Conservation (phyloP, 1,140 invertebrate species). For the Panagrolaimus sp. region DNA sequence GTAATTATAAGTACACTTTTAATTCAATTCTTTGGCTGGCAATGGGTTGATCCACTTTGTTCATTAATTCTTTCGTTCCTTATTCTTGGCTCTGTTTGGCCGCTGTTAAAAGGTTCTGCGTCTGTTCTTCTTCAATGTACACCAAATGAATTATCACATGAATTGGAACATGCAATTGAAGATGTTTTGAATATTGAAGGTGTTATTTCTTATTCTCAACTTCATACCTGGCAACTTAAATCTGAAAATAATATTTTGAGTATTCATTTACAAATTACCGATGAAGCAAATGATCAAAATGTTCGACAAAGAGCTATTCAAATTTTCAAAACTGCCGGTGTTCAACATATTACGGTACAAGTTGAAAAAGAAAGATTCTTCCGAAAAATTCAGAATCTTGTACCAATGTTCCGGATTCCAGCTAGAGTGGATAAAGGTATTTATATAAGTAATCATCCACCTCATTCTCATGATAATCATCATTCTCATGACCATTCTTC, state of each 20-base stretch:
- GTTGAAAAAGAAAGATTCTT: slow-evolving; percentile 36
- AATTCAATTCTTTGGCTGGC: slow-evolving; percentile 66
- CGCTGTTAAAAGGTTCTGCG: slow-evolving; percentile 65
- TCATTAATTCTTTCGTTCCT: slow-evolving; percentile 67
- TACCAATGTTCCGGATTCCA: not conserved
- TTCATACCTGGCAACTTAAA: slow-evolving; percentile 56
- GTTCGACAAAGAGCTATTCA: slow-evolving; percentile 32
- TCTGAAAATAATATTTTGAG: slow-evolving; percentile 47
- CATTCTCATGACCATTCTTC: not conserved
- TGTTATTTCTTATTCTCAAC: slow-evolving; percentile 44
- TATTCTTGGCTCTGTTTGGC: slow-evolving; percentile 65
- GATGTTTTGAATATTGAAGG: slow-evolving; percentile 37
- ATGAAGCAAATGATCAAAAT: slow-evolving; percentile 49
- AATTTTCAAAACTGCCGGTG: slow-evolving; percentile 25
- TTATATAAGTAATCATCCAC: not conserved
- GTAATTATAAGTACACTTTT: slow-evolving; percentile 68
- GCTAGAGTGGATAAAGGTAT: slow-evolving; percentile 2
- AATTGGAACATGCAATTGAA: slow-evolving; percentile 20
- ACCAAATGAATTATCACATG: slow-evolving; percentile 42
- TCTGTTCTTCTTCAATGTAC: slow-evolving; percentile 61
- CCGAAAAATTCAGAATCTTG: slow-evolving; percentile 12
- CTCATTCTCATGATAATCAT: no score
- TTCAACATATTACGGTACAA: slow-evolving; percentile 33
- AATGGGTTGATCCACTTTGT: slow-evolving; percentile 68
- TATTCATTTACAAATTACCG: slow-evolving; percentile 42